phyloP scores from a whole-genome alignment of 1,140 invertebrate genomes.

The Saccostrea cuccullata region DNA sequence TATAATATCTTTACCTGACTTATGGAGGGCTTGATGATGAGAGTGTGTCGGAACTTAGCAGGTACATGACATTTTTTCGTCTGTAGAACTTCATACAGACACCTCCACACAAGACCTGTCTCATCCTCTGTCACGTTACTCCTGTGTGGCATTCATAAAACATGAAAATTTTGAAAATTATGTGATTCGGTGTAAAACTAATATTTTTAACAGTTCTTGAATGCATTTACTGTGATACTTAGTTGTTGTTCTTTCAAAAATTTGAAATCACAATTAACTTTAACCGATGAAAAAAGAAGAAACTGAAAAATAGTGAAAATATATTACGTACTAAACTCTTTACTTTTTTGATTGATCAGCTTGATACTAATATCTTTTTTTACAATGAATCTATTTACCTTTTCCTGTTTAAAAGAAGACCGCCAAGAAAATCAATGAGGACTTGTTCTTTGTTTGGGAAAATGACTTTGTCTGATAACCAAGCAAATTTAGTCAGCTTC shows the following conservation, averaged over 20 bases:
- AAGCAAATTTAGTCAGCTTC: slow-evolving; percentile 62
- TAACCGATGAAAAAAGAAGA: no score
- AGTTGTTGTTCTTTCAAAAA: no score
- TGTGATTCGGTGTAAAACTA: no score
- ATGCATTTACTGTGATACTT: no score
- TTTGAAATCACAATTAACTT: no score
- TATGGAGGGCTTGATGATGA: slow-evolving; percentile 56
- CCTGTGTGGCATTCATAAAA: slow-evolving; percentile 15
- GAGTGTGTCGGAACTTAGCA: slow-evolving; percentile 26
- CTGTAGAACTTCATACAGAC: slow-evolving; percentile 44
- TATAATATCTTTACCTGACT: slow-evolving; percentile 50
- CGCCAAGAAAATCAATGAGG: slow-evolving; percentile 64
- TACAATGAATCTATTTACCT: slow-evolving; percentile 50
- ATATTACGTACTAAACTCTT: no score
- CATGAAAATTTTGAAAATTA: no score
- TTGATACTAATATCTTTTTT: no score
- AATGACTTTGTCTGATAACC: slow-evolving; percentile 58
- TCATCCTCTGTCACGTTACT: slow-evolving; percentile 49
- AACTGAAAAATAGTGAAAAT: no score
- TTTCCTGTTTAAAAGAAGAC: slow-evolving; percentile 67
- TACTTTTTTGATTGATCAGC: no score
- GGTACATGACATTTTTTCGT: slow-evolving; percentile 37
- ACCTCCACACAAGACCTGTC: slow-evolving; percentile 41
- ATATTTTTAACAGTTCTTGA: no score
- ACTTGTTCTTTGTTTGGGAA: slow-evolving; percentile 70